These are phyloP conservation scores for Tetragnatha montana DNA, from an alignment of 2,888 invertebrate genomes.

Conservation along the genomic window DNA sequence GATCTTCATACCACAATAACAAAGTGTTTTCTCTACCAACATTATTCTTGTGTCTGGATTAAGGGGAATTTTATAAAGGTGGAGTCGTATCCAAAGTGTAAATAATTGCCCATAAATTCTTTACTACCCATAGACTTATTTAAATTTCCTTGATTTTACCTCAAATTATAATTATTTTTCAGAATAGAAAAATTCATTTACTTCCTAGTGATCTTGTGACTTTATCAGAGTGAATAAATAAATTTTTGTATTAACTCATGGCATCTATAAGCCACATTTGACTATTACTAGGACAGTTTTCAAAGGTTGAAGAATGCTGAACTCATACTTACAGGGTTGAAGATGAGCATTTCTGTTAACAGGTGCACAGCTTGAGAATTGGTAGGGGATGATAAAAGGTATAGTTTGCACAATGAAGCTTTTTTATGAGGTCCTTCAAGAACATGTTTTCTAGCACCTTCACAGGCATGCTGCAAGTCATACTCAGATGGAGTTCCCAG, in stretches of 20 bases:
- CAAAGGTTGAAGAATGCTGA: background rate
- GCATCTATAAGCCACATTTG: background rate
- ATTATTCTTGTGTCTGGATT: too few species aligned
- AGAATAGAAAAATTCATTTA: background rate
- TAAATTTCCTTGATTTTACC: background rate
- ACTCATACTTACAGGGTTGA: slow-evolving; percentile 89
- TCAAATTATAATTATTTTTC: background rate
- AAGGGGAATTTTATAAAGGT: too few species aligned
- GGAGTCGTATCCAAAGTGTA: too few species aligned
- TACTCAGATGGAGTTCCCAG: slow-evolving; percentile 95
- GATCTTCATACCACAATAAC: too few species aligned
- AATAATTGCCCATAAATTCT: background rate
- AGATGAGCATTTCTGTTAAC: slow-evolving; percentile 96
- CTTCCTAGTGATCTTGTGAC: background rate
- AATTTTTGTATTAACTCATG: too few species aligned
- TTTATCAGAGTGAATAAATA: background rate
- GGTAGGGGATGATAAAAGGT: slow-evolving; percentile 93
- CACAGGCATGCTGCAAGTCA: slow-evolving; percentile 98
- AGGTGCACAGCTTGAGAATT: slow-evolving; percentile 99
- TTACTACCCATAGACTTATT: background rate
- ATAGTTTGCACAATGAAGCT: slow-evolving; percentile 90
- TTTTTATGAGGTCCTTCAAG: slow-evolving; percentile 90
- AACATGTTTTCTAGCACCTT: slow-evolving; percentile 95
- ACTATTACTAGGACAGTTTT: too few species aligned
- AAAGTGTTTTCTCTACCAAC: too few species aligned